Evolutionary conservation across 1,140 invertebrate species (phyloP), one percentile per base, ranked within the genome.

Genomic region (Acromyrmex echinatior): DNA sequence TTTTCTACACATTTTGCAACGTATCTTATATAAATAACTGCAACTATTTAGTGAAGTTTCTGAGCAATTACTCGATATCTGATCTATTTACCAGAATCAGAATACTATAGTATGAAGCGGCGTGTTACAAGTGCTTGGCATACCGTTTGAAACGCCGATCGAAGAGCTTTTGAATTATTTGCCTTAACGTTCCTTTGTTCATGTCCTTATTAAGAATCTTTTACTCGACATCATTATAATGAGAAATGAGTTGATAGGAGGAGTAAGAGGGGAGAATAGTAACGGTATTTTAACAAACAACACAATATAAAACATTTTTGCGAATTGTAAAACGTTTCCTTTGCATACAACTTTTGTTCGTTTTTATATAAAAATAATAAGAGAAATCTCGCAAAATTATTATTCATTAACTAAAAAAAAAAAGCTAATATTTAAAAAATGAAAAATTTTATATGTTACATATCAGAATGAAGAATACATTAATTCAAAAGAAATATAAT

Each of bases 151-250:
- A 62, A 62, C 70, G 18, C 16, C 25, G 18, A 81, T 81, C 66
- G 51, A 60, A 58, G 66, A 71, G 21, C 51, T 53, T 81, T 71
- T 70, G 51, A 81, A 81, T 70, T 81, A 71, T 71, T 81, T 81
- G 51, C 25, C 39, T 84, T 62, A 63, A 14, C 21, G 25, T 76
- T 82, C 18, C 39, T 71, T 70, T 81, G 78, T 70, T 81, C 51
- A 58, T 45, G 4, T 70, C 16, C 31, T 71, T 81, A 71, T 70
- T 70, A 81, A 81, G 16, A 12, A 81, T 39, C 31, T n/a, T 81
- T 66, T 58, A 39, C 2, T 12, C 10, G 16, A 9, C 25, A 80
- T 70, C 21, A 14, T 18, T 49, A 2, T 35, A 14, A 4, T 71
- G 35, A 60, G 79, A 71, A 80, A 45, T 28, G 5, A 9, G 3